A percentile compares a stretch with the other conserved stretches of the same genome.
Evolutionary conservation across 1,140 invertebrate species (phyloP).

Genomic region (Psix sp.): DNA sequence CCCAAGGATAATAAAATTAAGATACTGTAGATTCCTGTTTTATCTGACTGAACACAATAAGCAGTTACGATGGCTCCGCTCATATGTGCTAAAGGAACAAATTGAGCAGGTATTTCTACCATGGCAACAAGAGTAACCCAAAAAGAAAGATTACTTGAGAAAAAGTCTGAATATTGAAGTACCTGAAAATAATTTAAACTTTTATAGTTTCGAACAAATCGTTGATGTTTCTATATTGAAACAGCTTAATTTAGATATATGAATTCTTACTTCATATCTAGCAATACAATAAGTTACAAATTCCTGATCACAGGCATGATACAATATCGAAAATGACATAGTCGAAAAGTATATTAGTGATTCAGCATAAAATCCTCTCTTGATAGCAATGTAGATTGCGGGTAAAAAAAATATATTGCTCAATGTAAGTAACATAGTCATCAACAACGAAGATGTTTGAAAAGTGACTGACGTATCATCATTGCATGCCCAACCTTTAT

Average conservation of each 20-base stretch:
- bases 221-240: too few relatives aligned
- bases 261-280: conserved; percentile 70
- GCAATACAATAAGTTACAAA: conserved; percentile 71
- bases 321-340: conserved; percentile 92
- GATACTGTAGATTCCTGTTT: conserved; percentile 79
- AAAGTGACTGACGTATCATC: conserved; percentile 85
- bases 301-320: conserved; percentile 85
- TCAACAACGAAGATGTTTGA: conserved; percentile 81
- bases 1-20: conserved; percentile 79
- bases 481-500: conserved; percentile 89
- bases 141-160: conserved; percentile 90
- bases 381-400: conserved; percentile 87
- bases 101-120: conserved; percentile 83
- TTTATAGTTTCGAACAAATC: background rate
- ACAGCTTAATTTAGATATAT: background rate
- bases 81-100: conserved; percentile 86
- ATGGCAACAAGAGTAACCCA: conserved; percentile 94
- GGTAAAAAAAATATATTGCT: conserved; percentile 93
- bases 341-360: conserved; percentile 88
- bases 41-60: conserved; percentile 82
- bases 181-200: conserved; percentile 74
- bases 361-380: conserved; percentile 87
- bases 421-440: conserved; percentile 86
- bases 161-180: conserved; percentile 94
- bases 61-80: conserved; percentile 88